Percentiles rank a stretch among this genome's conserved stretches.
These are phyloP conservation scores for Halichoerus grypus DNA, from an alignment of 2,113 vertebrate species.

Conservation along the genomic window DNA sequence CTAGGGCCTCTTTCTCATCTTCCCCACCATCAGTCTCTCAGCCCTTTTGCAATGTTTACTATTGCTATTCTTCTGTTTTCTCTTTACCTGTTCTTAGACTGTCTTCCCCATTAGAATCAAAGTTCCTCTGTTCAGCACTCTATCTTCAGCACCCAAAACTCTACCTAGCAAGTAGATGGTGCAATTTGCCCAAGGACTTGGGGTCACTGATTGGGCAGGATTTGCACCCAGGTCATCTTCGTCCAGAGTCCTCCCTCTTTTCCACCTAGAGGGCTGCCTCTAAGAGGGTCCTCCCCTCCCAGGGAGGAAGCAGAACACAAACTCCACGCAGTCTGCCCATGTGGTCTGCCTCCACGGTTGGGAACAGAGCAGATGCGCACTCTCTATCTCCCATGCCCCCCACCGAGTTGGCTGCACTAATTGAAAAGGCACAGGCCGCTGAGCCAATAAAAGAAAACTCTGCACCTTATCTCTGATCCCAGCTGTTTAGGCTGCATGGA, in stretches of 20 bases:
- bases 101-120: neutral
- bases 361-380: neutral
- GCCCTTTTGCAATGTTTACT: neutral
- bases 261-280: neutral
- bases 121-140: neutral
- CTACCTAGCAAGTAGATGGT: neutral
- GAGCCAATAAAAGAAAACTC: neutral
- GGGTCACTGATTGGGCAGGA: neutral
- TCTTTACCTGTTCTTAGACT: neutral
- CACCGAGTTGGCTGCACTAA: neutral
- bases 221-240: neutral
- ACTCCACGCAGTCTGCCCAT: accelerated
- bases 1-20: neutral
- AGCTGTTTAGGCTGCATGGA: neutral
- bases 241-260: neutral
- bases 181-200: neutral
- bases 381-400: neutral
- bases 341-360: neutral
- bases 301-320: neutral
- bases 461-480: neutral
- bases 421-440: neutral
- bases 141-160: neutral
- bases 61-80: neutral
- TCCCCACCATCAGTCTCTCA: too few relatives aligned
- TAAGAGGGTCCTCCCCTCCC: neutral